Evolutionary conservation across 2,888 invertebrate species (phyloP).

Genomic region (Drosophila imparisetae): DNA sequence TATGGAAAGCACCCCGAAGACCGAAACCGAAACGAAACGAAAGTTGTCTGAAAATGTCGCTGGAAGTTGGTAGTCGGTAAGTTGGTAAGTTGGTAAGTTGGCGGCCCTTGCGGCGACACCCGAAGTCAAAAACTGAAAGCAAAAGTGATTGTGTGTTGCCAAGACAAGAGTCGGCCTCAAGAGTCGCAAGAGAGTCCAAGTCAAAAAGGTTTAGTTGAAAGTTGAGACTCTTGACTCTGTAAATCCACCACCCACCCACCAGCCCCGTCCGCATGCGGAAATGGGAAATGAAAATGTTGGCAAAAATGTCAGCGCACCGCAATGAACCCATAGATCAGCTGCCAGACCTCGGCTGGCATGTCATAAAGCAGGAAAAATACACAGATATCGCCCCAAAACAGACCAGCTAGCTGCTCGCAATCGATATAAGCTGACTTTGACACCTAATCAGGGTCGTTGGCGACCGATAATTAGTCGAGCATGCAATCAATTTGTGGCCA

Average conservation of each 20-base stretch:
- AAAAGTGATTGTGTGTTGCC: slow-evolving; percentile 75
- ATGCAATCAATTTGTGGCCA: slow-evolving; percentile 58
- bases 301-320: slow-evolving; percentile 34
- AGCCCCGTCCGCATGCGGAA: slow-evolving; percentile 42
- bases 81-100: slow-evolving; percentile 22
- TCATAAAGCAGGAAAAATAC: slow-evolving; percentile 2
- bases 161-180: slow-evolving; percentile 22
- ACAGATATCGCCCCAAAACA: background rate
- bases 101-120: slow-evolving; percentile 48
- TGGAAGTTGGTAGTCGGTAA: slow-evolving; percentile 32
- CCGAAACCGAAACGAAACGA: slow-evolving; percentile 53
- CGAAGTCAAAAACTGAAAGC: slow-evolving; percentile 61
- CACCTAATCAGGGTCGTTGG: slow-evolving; percentile 64
- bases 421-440: slow-evolving; percentile 77
- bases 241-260: slow-evolving; percentile 14
- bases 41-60: slow-evolving; percentile 77
- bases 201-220: slow-evolving; percentile 68
- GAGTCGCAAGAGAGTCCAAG: slow-evolving; percentile 11
- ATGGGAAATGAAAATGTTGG: slow-evolving; percentile 15
- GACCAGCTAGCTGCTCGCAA: slow-evolving; percentile 28
- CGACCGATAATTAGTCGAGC: slow-evolving; percentile 52
- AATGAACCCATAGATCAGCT: slow-evolving; percentile 58
- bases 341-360: background rate
- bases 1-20: slow-evolving; percentile 63
- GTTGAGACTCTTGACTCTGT: slow-evolving; percentile 55